Evolutionary conservation across 2,113 vertebrate genomes (phyloP), one percentile per base, ranked within the genome.

Genomic region (Anarrhichthys ocellatus): DNA sequence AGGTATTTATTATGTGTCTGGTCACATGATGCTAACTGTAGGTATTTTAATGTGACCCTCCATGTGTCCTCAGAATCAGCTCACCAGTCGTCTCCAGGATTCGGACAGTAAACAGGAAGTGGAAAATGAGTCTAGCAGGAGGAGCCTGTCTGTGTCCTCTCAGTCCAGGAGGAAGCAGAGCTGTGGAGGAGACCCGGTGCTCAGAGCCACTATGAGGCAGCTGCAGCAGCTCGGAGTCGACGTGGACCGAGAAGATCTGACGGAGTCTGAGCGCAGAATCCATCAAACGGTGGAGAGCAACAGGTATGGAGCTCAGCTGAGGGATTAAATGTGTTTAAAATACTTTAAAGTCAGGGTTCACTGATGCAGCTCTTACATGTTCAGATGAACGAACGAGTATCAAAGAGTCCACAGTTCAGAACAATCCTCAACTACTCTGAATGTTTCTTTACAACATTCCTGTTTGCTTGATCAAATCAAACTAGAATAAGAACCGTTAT

Each of bases 151-250:
- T 17, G 75, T 29, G 27, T 8, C 42, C 5, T 65, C 79, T 2
- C 52, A 69, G 1, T 78, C 70, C 50, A 40, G 80, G 81, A 91
- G 86, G 85, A 91, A 72, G 50, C 38, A 61, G 83, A 78, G 20
- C 71, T 62, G 77, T 34, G 93, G 91, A 50, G 50, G 29, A 22
- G 96, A 97, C 58, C 85, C 87, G 34, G 96, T 98, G 76, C 83
- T 97, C 61, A 94, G 86, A 42, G 96, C 97, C 80, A 99, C 98
- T 0, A 85, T 98, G 76, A 94, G 92, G 84, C 97, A 97, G 54
- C 95, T 99, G 77, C 96, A 95, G 93, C 96, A 92, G 74, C 95
- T 98, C 7, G 98, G 97, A 34, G 96, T 99, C 54, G 86, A 93
- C 18, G 52, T 99, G 67, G 86, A 93, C 48, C 0, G 63, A 17